Evolutionary conservation across 2,113 vertebrate genomes (phyloP), one percentile per base, ranked within the genome.

Genomic region (Lasiurus borealis): DNA sequence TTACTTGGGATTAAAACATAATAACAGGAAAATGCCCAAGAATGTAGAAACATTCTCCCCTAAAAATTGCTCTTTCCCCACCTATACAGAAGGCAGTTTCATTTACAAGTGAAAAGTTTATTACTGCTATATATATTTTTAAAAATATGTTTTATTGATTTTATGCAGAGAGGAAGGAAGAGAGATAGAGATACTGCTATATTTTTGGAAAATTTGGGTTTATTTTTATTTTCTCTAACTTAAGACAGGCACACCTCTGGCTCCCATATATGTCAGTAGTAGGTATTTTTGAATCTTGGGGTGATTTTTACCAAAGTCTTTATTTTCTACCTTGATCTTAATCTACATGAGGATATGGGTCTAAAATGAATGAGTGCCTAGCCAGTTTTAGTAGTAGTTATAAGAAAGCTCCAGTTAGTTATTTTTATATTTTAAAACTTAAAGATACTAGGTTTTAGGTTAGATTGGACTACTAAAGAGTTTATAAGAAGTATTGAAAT

Each of bases 251-350:
- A 34, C 46, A 76, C 25, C 27, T 85, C 57, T 83, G 59, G 25
- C 52, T 77, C 8, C 16, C 31, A n/a, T 29, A 2, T 44, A 18
- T 50, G 31, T 31, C 12, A 77, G 23, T 82, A 64, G 31, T 48
- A 71, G 36, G 2, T 72, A 71, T 84, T 93, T 91, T 85, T 5
- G 62, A 95, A 31, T 87, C 25, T 85, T 76, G 15, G 64, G 9
- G 23, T 64, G 68, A 71, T 66, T 95, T 91, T 95, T 73, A 84
- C 27, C 23, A 23, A 73, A 36, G 7, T n/a, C n/a, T 90, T 76
- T 93, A 68, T 50, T 94, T 94, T 69, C 14, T 85, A 13, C 27
- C 23, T 84, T 90, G 72, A 59, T 19, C 59, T 86, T 89, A 73
- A 77, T 84, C 4, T 50, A 7, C 1, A 34, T 71, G 16, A 90